Conservation (phyloP, 2,888 invertebrate genomes). For the Agrotis clavis region DNA sequence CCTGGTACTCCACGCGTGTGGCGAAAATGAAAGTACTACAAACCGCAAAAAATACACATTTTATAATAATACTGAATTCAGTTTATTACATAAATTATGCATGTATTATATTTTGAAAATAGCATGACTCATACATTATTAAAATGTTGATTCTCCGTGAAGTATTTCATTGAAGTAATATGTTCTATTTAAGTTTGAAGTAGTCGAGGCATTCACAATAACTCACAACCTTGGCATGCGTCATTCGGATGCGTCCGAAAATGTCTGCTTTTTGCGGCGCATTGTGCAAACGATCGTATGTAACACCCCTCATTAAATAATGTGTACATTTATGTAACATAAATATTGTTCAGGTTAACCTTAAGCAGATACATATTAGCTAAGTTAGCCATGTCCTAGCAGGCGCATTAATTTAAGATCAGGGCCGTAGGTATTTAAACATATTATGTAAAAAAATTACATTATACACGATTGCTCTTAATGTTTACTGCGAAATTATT, state of each 20-base stretch:
- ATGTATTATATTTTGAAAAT: conserved; percentile 59
- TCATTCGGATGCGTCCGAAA: conserved; percentile 64
- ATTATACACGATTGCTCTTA: conserved; percentile 21
- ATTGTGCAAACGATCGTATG: conserved; percentile 59
- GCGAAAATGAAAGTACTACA: conserved; percentile 75
- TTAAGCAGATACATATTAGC: conserved; percentile 1
- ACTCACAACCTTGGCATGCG: conserved; percentile 65
- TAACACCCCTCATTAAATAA: conserved; percentile 51
- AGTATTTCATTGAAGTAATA: conserved; percentile 36
- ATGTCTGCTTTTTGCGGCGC: conserved; percentile 55
- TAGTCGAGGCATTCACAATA: conserved; percentile 55
- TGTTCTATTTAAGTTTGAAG: conserved; percentile 46
- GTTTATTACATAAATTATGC: conserved; percentile 67
- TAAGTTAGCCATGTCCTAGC: conserved; percentile 26
- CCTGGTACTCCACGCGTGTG: conserved; percentile 69
- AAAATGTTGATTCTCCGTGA: conserved; percentile 18
- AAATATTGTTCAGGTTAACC: conserved; percentile 16
- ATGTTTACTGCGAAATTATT: not conserved
- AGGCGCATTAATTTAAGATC: conserved; percentile 33
- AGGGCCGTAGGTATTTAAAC: conserved; percentile 38
- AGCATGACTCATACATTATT: conserved; percentile 42
- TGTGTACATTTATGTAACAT: conserved; percentile 34
- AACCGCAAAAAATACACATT: conserved; percentile 61
- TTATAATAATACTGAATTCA: conserved; percentile 65
- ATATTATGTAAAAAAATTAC: conserved; percentile 15